Evolutionary conservation across 2,888 invertebrate species (phyloP).

Genomic region (Bimastos eiseni): DNA sequence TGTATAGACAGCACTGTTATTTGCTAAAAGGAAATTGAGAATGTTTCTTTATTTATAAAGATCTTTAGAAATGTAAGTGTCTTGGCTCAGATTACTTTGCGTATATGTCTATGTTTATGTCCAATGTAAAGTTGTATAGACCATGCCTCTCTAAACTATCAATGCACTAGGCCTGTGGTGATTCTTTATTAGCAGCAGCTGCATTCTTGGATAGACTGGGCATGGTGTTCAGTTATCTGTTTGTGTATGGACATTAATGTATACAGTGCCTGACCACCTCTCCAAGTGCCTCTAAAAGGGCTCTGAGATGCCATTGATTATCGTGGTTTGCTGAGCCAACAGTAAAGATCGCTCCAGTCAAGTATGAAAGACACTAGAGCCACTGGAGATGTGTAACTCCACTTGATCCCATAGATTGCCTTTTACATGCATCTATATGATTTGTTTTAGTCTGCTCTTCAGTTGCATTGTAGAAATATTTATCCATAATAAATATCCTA

Average conservation of each 20-base stretch:
- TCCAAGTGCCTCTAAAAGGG: neutral
- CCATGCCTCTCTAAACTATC: too few species aligned
- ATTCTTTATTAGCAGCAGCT: neutral
- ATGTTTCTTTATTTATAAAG: too few species aligned
- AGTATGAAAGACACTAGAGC: conserved; percentile 5
- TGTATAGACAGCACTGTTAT: too few species aligned
- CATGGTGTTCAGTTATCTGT: too few species aligned
- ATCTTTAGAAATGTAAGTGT: too few species aligned
- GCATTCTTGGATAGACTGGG: neutral
- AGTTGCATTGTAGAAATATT: neutral
- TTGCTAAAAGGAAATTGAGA: too few species aligned
- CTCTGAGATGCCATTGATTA: neutral
- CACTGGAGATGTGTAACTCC: neutral
- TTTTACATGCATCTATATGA: neutral
- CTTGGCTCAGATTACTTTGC: too few species aligned
- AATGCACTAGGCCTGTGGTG: neutral
- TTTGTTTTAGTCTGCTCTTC: neutral
- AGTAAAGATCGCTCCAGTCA: neutral
- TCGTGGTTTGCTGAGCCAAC: neutral
- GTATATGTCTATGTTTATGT: too few species aligned
- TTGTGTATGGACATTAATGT: too few species aligned
- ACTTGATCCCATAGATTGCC: neutral
- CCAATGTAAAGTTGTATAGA: too few species aligned
- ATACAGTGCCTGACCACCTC: neutral
- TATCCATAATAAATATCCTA: neutral